A percentile compares a stretch with the other conserved stretches of the same genome.
These are phyloP conservation scores for Thera britannica DNA, from an alignment of 2,888 invertebrate species.

Conservation along the genomic window DNA sequence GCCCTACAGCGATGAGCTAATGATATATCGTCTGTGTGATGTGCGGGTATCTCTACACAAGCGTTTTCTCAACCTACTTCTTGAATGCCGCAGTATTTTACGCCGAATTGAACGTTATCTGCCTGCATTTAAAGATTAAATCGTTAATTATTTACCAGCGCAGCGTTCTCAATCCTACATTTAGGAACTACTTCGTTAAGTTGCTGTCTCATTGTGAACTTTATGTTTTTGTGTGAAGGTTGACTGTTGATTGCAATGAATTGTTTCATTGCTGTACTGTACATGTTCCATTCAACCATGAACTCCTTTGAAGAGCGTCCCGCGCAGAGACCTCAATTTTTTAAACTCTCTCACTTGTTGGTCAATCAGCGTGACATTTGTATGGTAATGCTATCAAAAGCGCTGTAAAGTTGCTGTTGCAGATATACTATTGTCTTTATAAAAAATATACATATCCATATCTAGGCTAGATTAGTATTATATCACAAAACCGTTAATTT, in stretches of 20 bases:
- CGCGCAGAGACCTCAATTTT: slow-evolving; percentile 83
- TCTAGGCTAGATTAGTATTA: background rate
- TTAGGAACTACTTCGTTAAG: slow-evolving; percentile 68
- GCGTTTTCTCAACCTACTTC: slow-evolving; percentile 83
- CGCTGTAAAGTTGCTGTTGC: slow-evolving; percentile 61
- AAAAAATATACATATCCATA: slow-evolving; percentile 3
- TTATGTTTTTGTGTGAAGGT: slow-evolving; percentile 57
- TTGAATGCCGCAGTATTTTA: slow-evolving; percentile 70
- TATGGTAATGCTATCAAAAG: slow-evolving; percentile 65
- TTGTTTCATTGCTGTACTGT: slow-evolving; percentile 69
- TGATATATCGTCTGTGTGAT: slow-evolving; percentile 73
- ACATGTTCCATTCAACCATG: slow-evolving; percentile 83
- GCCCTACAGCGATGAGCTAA: slow-evolving; percentile 66
- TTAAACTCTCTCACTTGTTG: slow-evolving; percentile 81
- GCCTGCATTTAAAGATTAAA: slow-evolving; percentile 67
- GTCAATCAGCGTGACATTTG: slow-evolving; percentile 80
- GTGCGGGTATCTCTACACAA: slow-evolving; percentile 76
- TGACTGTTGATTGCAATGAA: slow-evolving; percentile 48
- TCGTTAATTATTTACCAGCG: slow-evolving; percentile 61
- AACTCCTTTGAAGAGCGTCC: slow-evolving; percentile 82
- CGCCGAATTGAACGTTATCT: slow-evolving; percentile 69
- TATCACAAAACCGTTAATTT: background rate
- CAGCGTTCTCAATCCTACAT: slow-evolving; percentile 77
- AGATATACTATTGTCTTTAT: slow-evolving; percentile 48
- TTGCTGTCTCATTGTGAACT: slow-evolving; percentile 62